A percentile compares a stretch with the other conserved stretches of the same genome.
phyloP scores from a whole-genome alignment of 2,888 invertebrate genomes.

The Rhagonycha fulva region DNA sequence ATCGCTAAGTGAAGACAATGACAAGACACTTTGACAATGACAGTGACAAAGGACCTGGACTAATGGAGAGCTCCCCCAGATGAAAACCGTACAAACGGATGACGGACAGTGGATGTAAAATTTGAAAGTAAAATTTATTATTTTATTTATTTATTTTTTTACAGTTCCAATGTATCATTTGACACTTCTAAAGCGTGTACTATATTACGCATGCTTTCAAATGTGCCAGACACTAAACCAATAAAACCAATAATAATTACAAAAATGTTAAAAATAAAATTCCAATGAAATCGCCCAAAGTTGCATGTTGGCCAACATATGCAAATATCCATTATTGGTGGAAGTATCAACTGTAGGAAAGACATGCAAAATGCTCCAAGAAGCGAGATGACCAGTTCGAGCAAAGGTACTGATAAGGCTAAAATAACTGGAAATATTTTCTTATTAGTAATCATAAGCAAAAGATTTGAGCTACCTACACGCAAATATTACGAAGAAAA shows the following conservation, averaged over 20 bases:
- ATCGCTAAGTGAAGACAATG: too few relatives aligned
- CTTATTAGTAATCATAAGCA: too few relatives aligned
- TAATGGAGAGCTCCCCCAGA: too few relatives aligned
- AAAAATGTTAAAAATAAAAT: background rate
- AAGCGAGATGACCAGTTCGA: background rate
- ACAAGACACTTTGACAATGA: too few relatives aligned
- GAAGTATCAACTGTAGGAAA: background rate
- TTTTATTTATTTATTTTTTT: too few relatives aligned
- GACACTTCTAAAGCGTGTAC: background rate
- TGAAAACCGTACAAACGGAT: too few relatives aligned
- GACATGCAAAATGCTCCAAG: background rate
- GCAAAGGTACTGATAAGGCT: background rate
- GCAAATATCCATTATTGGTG: background rate
- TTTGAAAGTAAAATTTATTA: too few relatives aligned
- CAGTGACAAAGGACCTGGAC: too few relatives aligned
- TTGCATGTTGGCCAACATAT: background rate
- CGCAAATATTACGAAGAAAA: background rate
- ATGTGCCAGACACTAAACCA: background rate
- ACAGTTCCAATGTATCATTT: too few relatives aligned
- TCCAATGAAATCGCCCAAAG: background rate
- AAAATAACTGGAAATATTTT: background rate
- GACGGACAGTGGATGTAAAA: too few relatives aligned
- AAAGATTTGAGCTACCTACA: too few relatives aligned
- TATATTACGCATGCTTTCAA: background rate
- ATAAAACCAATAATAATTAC: background rate